Conservation (phyloP, 1,140 invertebrate genomes). For the Drosophila chauvacae region DNA sequence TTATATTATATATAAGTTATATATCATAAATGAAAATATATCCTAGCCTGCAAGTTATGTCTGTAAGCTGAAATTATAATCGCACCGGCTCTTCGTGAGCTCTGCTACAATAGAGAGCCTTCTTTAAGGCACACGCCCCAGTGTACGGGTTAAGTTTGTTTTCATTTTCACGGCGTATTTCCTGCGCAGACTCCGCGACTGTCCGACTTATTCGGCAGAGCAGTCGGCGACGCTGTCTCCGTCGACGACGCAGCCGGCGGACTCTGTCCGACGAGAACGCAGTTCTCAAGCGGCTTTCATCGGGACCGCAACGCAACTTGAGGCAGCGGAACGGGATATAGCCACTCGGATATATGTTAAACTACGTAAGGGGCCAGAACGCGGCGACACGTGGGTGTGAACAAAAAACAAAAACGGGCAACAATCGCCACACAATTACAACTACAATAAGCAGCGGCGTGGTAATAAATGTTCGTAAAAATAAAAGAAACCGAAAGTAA, state of each 20-base stretch:
- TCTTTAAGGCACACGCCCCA: slow-evolving; percentile 14
- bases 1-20: neutral
- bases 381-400: slow-evolving; percentile 34
- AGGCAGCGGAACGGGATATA: slow-evolving; percentile 7
- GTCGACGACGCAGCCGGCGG: slow-evolving; percentile 8
- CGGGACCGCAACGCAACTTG: slow-evolving; percentile 39
- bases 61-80: neutral
- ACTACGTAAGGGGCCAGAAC: slow-evolving; percentile 30
- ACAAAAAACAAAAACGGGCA: slow-evolving; percentile 9
- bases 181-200: slow-evolving; percentile 64
- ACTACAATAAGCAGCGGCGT: slow-evolving; percentile 35
- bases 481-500: slow-evolving; percentile 52
- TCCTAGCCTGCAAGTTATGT: neutral
- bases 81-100: no score
- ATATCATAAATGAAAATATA: no score
- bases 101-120: neutral
- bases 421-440: slow-evolving; percentile 26
- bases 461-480: slow-evolving; percentile 41
- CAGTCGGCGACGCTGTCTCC: slow-evolving; percentile 37
- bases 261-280: slow-evolving; percentile 13
- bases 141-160: slow-evolving; percentile 72
- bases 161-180: slow-evolving; percentile 51
- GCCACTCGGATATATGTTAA: neutral
- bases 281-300: slow-evolving; percentile 70
- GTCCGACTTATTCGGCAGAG: slow-evolving; percentile 48